Conservation (phyloP, 2,113 vertebrate species). For the Bostrychus sinensis region DNA sequence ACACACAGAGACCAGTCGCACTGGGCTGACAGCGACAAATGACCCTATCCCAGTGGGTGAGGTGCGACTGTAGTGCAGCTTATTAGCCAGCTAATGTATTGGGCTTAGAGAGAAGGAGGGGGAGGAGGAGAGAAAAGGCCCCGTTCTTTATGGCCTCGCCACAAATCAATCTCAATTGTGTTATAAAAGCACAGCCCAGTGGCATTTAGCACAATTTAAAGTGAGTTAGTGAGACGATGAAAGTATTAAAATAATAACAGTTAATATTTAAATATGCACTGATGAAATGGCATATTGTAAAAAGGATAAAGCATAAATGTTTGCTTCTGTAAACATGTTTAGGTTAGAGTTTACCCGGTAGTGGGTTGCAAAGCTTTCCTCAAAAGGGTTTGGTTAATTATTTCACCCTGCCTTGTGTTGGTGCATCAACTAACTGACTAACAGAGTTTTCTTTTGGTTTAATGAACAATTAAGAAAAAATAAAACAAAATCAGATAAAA, state of each 20-base stretch:
- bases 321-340: too few relatives aligned
- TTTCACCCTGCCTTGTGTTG: not conserved
- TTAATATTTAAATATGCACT: too few relatives aligned
- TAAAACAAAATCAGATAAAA: not conserved
- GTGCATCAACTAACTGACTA: not conserved
- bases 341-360: too few relatives aligned
- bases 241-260: not conserved
- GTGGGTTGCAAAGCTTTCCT: not conserved
- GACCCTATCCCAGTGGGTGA: slow-evolving; percentile 42
- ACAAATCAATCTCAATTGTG: slow-evolving; percentile 36
- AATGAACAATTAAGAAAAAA: not conserved
- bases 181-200: slow-evolving; percentile 30
- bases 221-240: not conserved
- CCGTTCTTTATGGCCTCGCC: slow-evolving; percentile 29
- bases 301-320: too few relatives aligned
- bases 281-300: too few relatives aligned
- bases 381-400: not conserved
- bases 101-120: not conserved
- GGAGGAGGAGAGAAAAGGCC: slow-evolving; percentile 7
- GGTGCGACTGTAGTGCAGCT: slow-evolving; percentile 55
- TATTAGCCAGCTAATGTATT: slow-evolving; percentile 59
- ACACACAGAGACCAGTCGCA: slow-evolving; percentile 28
- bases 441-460: not conserved
- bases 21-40: slow-evolving; percentile 60
- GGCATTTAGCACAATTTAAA: slow-evolving; percentile 35